These are phyloP conservation scores for Drepana falcataria DNA, from an alignment of 2,888 invertebrate genomes.

Conservation along the genomic window DNA sequence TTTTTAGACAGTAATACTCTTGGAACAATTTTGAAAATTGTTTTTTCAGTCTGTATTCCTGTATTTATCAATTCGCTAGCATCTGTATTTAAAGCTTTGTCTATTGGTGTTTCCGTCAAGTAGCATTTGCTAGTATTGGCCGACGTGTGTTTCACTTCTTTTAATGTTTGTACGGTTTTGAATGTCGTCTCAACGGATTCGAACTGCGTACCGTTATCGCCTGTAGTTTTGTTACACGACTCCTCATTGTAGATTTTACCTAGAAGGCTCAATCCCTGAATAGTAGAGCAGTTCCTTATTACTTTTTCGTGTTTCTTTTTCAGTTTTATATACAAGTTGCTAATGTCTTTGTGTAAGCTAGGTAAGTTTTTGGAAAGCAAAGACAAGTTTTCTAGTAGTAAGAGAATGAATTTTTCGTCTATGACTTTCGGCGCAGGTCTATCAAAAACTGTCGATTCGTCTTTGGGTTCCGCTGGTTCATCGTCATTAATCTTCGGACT, in stretches of 20 bases:
- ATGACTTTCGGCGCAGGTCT: constrained; percentile 41
- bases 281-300: constrained; percentile 25
- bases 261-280: constrained; percentile 45
- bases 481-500: constrained; percentile 10
- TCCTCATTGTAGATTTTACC: constrained; percentile 53
- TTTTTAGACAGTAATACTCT: not conserved
- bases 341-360: constrained; percentile 49
- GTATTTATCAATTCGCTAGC: not conserved
- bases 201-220: constrained; percentile 32
- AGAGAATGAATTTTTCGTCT: constrained; percentile 55
- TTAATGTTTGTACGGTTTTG: constrained; percentile 1
- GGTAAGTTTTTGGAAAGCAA: constrained; percentile 48
- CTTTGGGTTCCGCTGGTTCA: constrained; percentile 10
- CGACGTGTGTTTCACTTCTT: not conserved
- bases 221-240: constrained; percentile 14
- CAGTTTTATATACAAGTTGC: constrained; percentile 41
- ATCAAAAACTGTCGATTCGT: constrained; percentile 33
- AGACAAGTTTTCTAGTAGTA: constrained; percentile 54
- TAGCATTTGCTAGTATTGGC: not conserved
- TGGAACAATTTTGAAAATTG: not conserved
- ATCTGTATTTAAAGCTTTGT: not conserved
- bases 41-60: not conserved
- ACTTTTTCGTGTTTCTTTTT: constrained; percentile 46
- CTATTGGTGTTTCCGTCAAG: not conserved
- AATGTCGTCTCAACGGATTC: constrained; percentile 16